phyloP scores from a whole-genome alignment of 2,888 invertebrate genomes.

The Aethes cnicana region DNA sequence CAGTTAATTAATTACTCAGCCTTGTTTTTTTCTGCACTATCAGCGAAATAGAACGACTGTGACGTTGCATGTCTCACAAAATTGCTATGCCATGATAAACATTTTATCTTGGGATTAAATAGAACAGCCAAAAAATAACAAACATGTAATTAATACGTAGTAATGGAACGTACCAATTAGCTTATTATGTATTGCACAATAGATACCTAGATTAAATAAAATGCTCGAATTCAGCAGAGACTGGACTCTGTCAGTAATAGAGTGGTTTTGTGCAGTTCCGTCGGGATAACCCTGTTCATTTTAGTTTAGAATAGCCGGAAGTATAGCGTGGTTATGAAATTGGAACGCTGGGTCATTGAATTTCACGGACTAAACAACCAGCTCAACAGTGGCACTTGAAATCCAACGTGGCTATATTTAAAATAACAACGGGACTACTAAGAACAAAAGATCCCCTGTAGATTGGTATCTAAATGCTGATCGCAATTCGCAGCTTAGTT shows the following conservation, averaged over 20 bases:
- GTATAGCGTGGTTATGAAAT: conserved; percentile 45
- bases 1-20: too few relatives aligned
- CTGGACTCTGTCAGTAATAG: conserved; percentile 7
- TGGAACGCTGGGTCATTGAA: conserved; percentile 38
- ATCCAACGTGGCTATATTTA: conserved; percentile 4
- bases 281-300: conserved; percentile 33
- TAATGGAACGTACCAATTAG: too few relatives aligned
- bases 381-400: not conserved
- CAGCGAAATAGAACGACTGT: too few relatives aligned
- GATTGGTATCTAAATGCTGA: conserved; percentile 1
- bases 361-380: conserved; percentile 16
- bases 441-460: conserved; percentile 13
- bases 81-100: too few relatives aligned
- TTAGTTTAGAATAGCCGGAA: conserved; percentile 53
- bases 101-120: too few relatives aligned
- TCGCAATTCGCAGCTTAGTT: too few relatives aligned
- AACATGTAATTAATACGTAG: too few relatives aligned
- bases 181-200: too few relatives aligned
- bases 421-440: conserved; percentile 7
- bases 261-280: conserved; percentile 20
- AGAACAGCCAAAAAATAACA: too few relatives aligned
- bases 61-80: too few relatives aligned
- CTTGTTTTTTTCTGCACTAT: too few relatives aligned
- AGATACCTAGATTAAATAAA: too few relatives aligned
- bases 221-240: not conserved